Percentiles rank a stretch among this genome's conserved stretches.
phyloP scores from a whole-genome alignment of 1,140 invertebrate genomes.

The Holotrichia oblita region DNA sequence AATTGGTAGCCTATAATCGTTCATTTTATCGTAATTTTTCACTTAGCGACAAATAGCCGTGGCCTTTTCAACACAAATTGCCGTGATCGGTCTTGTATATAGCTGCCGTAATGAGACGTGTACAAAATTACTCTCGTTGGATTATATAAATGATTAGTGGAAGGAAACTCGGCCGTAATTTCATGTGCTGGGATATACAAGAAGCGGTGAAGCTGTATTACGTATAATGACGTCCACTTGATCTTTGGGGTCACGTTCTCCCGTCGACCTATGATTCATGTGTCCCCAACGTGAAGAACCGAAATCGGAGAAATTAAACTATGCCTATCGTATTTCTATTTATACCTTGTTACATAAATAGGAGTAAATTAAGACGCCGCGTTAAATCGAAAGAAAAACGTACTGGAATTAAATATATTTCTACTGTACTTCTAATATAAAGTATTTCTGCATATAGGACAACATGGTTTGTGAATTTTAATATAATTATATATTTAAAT shows the following conservation, averaged over 20 bases:
- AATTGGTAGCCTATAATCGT: constrained; percentile 24
- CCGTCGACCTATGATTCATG: constrained; percentile 41
- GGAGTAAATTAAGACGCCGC: no score
- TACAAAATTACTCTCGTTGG: constrained; percentile 23
- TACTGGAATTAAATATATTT: no score
- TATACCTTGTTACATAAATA: no score
- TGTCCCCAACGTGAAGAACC: neutral
- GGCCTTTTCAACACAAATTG: constrained; percentile 38
- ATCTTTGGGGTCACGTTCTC: constrained; percentile 39
- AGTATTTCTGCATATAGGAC: no score
- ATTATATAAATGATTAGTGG: constrained; percentile 41
- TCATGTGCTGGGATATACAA: constrained; percentile 29
- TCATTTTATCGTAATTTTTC: constrained; percentile 28
- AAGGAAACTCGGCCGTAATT: constrained; percentile 42
- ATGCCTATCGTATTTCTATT: neutral
- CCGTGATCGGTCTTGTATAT: neutral
- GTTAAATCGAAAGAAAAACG: no score
- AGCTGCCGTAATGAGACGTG: constrained; percentile 21
- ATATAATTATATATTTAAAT: no score
- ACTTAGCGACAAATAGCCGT: constrained; percentile 29
- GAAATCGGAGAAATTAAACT: neutral
- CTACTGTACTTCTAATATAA: no score
- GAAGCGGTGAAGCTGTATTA: constrained; percentile 27
- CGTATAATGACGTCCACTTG: constrained; percentile 43
- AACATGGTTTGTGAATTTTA: no score